phyloP scores from a whole-genome alignment of 2,888 invertebrate genomes.

The Synergus gifuensis region DNA sequence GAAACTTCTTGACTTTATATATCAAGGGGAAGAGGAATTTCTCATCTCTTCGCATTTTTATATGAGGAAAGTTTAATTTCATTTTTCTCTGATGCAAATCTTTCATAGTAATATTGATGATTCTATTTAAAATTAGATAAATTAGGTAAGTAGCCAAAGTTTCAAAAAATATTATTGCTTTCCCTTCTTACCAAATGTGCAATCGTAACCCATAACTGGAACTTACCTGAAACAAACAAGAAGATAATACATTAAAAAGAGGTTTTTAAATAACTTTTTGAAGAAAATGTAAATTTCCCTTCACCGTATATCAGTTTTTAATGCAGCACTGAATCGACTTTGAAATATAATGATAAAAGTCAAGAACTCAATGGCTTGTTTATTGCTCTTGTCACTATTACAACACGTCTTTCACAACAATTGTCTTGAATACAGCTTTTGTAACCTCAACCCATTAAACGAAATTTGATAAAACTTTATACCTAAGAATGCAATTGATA shows the following conservation, averaged over 20 bases:
- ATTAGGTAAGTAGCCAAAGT: background rate
- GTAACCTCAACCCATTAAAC: background rate
- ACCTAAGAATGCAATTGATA: background rate
- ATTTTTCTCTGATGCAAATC: background rate
- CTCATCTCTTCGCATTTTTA: background rate
- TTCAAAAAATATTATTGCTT: background rate
- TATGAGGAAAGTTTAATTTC: background rate
- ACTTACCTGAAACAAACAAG: constrained; percentile 18
- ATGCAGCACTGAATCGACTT: background rate
- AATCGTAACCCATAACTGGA: background rate
- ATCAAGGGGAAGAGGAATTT: constrained; percentile 1
- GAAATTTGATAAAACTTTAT: background rate
- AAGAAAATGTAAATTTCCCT: background rate
- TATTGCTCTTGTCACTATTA: background rate
- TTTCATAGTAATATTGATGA: background rate
- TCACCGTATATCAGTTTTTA: background rate
- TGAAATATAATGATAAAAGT: background rate
- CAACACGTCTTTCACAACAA: background rate
- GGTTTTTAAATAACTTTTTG: background rate
- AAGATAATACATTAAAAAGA: background rate
- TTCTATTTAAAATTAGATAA: background rate
- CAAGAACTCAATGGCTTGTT: background rate
- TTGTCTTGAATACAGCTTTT: background rate
- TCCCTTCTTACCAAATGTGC: background rate
- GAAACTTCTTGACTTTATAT: constrained; percentile 10